Evolutionary conservation across 92 coral and sea anemone species (phyloP).

Genomic region (Zoanthus sansibaricus): DNA sequence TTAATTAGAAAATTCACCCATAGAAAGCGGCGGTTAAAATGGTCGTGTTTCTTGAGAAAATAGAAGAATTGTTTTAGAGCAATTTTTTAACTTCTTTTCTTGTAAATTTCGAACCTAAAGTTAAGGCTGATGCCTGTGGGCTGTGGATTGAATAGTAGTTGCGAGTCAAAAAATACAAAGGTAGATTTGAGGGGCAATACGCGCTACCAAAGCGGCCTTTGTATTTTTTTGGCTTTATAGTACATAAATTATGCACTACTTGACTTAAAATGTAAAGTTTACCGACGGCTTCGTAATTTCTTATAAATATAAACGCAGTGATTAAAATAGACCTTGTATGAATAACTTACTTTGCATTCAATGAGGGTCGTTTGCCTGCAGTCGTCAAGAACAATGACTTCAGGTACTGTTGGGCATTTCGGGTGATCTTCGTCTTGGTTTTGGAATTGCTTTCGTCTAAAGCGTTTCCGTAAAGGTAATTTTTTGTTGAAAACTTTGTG

Average conservation of each 20-base stretch:
- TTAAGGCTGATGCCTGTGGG: neutral
- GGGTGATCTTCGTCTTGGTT: slow-evolving; percentile 1
- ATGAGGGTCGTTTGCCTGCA: neutral
- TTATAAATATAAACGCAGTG: neutral
- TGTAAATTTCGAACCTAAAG: neutral
- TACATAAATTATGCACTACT: neutral
- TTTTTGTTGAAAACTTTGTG: slow-evolving; percentile 18
- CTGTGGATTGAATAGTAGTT: neutral
- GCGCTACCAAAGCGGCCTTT: neutral
- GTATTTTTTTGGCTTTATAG: neutral
- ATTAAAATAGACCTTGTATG: neutral
- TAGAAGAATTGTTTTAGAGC: too few species aligned
- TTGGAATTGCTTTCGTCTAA: slow-evolving; percentile 7
- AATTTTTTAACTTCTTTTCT: too few species aligned
- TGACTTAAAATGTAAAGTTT: neutral
- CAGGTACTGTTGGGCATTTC: slow-evolving; percentile 22
- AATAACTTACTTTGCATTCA: slow-evolving; percentile 4
- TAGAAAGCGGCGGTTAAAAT: too few species aligned
- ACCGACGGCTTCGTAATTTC: neutral
- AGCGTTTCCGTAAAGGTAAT: slow-evolving; percentile 11
- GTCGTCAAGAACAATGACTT: slow-evolving; percentile 10
- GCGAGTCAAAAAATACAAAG: neutral
- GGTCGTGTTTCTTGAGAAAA: too few species aligned
- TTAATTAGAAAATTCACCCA: too few species aligned
- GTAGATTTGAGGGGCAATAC: neutral